A percentile compares a stretch with the other conserved stretches of the same genome.
phyloP scores from a whole-genome alignment of 2,797 vertebrate species.

The Anguilla anguilla region DNA sequence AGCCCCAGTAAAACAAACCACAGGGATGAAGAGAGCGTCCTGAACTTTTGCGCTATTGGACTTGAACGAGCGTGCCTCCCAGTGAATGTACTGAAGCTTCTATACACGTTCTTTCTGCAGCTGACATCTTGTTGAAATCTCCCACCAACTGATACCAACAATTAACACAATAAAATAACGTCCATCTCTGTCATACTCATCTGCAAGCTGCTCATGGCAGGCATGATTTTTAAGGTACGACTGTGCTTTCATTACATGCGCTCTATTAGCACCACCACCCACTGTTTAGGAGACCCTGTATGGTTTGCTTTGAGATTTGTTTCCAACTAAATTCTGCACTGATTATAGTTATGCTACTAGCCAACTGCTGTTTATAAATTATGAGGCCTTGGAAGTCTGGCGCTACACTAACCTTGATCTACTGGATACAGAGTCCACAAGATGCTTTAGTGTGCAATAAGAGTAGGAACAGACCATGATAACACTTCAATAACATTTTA shows the following conservation, averaged over 20 bases:
- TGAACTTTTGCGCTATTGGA: neutral
- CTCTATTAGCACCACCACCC: neutral
- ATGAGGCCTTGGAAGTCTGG: slow-evolving; percentile 38
- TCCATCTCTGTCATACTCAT: neutral
- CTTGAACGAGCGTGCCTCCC: neutral
- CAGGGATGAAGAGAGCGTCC: neutral
- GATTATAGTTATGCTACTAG: neutral
- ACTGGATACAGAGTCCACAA: neutral
- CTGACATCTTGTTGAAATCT: neutral
- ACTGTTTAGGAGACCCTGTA: neutral
- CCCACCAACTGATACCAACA: neutral
- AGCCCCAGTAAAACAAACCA: neutral
- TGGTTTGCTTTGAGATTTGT: neutral
- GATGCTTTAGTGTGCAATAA: neutral
- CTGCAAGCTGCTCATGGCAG: neutral
- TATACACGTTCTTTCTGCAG: neutral
- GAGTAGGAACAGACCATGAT: neutral
- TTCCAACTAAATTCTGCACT: neutral
- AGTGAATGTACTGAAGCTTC: neutral
- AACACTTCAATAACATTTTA: neutral
- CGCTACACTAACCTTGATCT: slow-evolving; percentile 56
- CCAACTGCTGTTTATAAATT: neutral
- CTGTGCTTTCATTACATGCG: neutral
- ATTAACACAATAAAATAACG: neutral
- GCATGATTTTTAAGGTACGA: neutral